Conservation (phyloP, 2,888 invertebrate species). For the Frankliniella fusca region DNA sequence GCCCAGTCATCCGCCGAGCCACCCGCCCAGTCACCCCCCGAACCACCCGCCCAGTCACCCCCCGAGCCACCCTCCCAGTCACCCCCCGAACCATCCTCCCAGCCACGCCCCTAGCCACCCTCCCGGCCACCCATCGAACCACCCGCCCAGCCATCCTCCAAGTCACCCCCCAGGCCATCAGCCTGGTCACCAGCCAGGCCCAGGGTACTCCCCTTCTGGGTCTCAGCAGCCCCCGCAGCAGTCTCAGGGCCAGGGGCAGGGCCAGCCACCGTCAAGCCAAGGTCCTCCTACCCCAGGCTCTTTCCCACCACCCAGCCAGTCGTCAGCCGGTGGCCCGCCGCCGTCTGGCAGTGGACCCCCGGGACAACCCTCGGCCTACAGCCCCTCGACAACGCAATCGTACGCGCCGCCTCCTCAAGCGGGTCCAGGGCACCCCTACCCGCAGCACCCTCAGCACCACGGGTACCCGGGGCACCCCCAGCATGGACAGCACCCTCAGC, state of each 20-base stretch:
- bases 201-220: not conserved
- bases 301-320: not conserved
- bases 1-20: not conserved
- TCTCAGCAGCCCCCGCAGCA: slow-evolving; percentile 2
- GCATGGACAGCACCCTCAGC: slow-evolving; percentile 1
- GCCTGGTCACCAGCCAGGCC: not conserved
- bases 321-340: not conserved
- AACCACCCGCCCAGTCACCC: not conserved
- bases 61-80: not conserved
- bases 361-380: slow-evolving; percentile 2
- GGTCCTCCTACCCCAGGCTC: not conserved
- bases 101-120: no score
- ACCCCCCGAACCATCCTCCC: not conserved
- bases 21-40: no score
- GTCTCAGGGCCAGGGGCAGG: not conserved
- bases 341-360: not conserved
- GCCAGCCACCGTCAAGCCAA: slow-evolving; percentile 3
- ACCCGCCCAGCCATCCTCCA: not conserved
- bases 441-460: slow-evolving; percentile 8
- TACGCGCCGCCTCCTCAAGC: not conserved
- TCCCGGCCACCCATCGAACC: no score
- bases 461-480: not conserved
- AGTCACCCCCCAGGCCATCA: not conserved
- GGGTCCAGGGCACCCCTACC: not conserved
- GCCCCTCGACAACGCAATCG: not conserved